Percentiles rank a stretch among this genome's conserved stretches.
These are phyloP conservation scores for Zoanthus solanderi DNA, from an alignment of 92 coral and sea anemone genomes.

Conservation along the genomic window DNA sequence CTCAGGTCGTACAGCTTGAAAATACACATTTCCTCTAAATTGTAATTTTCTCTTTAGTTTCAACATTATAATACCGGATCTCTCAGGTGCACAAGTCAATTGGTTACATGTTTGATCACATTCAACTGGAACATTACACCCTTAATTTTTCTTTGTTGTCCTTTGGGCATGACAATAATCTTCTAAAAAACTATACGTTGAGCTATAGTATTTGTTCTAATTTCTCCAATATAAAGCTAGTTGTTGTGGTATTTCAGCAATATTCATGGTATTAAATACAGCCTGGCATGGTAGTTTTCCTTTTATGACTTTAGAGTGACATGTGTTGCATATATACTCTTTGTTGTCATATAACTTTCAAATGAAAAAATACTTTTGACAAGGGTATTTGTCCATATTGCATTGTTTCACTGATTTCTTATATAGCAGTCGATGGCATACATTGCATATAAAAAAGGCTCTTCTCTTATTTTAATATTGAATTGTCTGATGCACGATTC, in stretches of 20 bases:
- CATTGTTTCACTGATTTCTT: neutral
- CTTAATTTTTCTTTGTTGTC: neutral
- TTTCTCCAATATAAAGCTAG: neutral
- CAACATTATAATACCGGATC: neutral
- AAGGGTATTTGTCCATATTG: slow-evolving; percentile 36
- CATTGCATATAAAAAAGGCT: neutral
- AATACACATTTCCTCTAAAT: neutral
- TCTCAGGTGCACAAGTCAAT: neutral
- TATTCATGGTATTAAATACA: neutral
- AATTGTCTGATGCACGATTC: slow-evolving; percentile 16
- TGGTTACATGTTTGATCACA: neutral
- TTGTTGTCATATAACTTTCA: neutral
- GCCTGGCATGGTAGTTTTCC: neutral
- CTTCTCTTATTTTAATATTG: neutral
- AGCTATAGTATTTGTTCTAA: neutral
- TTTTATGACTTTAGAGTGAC: neutral
- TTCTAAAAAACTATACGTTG: neutral
- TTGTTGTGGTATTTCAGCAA: neutral
- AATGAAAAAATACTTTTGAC: slow-evolving; percentile 20
- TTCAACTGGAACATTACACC: neutral
- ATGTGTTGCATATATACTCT: neutral
- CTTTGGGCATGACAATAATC: neutral
- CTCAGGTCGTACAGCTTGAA: neutral
- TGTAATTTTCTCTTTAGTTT: too few species aligned
- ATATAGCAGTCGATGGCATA: neutral